Conservation (phyloP, 2,888 invertebrate genomes). For the Trachelus iudaicus region DNA sequence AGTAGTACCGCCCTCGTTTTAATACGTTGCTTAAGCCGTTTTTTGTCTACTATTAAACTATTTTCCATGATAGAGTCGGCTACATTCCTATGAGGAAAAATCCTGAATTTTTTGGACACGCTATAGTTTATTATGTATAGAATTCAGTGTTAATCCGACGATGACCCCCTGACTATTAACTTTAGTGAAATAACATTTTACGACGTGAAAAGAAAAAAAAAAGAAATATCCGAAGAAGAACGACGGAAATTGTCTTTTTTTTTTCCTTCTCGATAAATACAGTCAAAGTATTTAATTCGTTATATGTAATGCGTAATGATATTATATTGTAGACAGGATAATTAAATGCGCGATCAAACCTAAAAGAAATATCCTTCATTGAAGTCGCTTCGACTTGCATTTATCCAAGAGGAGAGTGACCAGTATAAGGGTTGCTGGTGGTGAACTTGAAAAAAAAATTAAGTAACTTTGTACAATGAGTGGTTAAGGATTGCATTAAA, state of each 20-base stretch:
- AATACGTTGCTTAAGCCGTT: not conserved
- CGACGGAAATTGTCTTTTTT: not conserved
- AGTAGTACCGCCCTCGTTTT: not conserved
- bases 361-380: constrained; percentile 10
- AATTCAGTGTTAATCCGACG: not conserved
- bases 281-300: not conserved
- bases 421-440: not conserved
- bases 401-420: constrained; percentile 13
- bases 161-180: not conserved
- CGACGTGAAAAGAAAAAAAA: not conserved
- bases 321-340: not conserved
- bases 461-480: not conserved
- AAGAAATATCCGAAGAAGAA: not conserved
- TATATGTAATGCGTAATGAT: not conserved
- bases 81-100: not conserved
- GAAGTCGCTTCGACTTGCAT: constrained; percentile 23
- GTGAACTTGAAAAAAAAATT: not conserved
- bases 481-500: not conserved
- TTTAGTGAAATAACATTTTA: constrained; percentile 2
- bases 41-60: not conserved
- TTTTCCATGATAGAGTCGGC: not conserved
- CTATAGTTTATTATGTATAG: not conserved
- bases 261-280: not conserved
- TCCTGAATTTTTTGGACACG: not conserved
- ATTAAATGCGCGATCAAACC: not conserved